phyloP scores from a whole-genome alignment of 2,113 vertebrate genomes.

The Setophaga kirtlandii region DNA sequence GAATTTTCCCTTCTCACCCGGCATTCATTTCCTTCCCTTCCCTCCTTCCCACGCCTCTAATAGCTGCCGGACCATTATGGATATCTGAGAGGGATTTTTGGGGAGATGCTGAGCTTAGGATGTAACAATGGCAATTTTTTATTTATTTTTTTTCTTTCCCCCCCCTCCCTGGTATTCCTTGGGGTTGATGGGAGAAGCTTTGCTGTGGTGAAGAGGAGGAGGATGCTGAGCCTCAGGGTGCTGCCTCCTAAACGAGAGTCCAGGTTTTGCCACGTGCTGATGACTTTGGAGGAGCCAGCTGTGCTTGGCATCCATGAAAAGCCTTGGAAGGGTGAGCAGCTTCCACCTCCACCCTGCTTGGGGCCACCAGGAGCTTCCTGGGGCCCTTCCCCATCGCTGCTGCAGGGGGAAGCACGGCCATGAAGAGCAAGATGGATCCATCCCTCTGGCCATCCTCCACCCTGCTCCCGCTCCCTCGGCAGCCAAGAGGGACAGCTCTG shows the following conservation, averaged over 20 bases:
- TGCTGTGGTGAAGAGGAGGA: not conserved
- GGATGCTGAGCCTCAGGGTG: not conserved
- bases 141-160: not conserved
- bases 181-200: not conserved
- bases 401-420: fast-evolving
- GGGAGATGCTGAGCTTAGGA: constrained; percentile 55
- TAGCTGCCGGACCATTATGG: constrained; percentile 66
- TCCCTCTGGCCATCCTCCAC: not conserved
- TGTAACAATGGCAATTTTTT: constrained; percentile 36
- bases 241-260: not conserved
- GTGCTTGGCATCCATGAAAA: not conserved
- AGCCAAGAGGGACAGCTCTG: not conserved
- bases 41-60: constrained; percentile 61
- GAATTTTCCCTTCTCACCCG: constrained; percentile 77
- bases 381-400: not conserved
- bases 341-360: not conserved
- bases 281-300: not conserved
- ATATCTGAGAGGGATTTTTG: constrained; percentile 21
- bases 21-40: constrained; percentile 59
- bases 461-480: not conserved
- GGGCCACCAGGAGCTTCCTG: not conserved
- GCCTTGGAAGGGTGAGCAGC: not conserved
- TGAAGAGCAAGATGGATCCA: not conserved
- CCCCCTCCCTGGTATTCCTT: not conserved
- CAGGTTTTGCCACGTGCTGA: not conserved